A percentile compares a stretch with the other conserved stretches of the same genome.
phyloP scores from a whole-genome alignment of 23 tunicate genomes.

The Pegea sp. region DNA sequence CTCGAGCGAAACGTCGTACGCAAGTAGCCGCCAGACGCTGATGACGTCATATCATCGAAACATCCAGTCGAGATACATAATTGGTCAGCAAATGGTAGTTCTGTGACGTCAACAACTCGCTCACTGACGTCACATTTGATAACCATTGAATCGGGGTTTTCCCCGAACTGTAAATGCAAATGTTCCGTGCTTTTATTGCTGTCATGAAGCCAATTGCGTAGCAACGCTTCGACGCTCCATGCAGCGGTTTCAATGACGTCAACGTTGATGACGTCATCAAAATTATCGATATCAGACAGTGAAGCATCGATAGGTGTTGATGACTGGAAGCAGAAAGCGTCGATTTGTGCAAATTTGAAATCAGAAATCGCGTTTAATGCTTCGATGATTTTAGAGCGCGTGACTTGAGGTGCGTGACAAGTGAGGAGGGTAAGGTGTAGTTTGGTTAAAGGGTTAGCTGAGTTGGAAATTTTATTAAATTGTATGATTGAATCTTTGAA shows the following conservation, averaged over 20 bases:
- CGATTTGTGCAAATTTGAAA: conserved; percentile 14
- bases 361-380: conserved; percentile 10
- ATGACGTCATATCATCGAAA: neutral
- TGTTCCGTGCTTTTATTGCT: conserved; percentile 51
- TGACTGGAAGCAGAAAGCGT: conserved; percentile 11
- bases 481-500: conserved; percentile 23
- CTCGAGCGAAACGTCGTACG: neutral
- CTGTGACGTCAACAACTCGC: conserved; percentile 22
- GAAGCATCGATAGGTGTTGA: neutral
- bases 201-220: conserved; percentile 49
- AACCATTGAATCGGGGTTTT: neutral
- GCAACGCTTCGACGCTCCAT: conserved; percentile 11
- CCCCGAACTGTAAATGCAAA: conserved; percentile 17
- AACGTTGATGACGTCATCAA: conserved; percentile 26
- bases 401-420: conserved; percentile 1
- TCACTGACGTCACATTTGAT: conserved; percentile 59
- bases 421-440: conserved; percentile 39
- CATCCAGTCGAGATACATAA: conserved; percentile 5
- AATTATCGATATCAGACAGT: conserved; percentile 3
- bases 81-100: conserved; percentile 15
- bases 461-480: conserved; percentile 39
- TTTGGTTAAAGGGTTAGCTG: conserved; percentile 9
- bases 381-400: conserved; percentile 2
- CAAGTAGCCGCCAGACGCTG: neutral
- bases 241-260: conserved; percentile 14